Base-by-base conservation (phyloP, 1,140 invertebrate species). In the Drosophila parvula region DNA sequence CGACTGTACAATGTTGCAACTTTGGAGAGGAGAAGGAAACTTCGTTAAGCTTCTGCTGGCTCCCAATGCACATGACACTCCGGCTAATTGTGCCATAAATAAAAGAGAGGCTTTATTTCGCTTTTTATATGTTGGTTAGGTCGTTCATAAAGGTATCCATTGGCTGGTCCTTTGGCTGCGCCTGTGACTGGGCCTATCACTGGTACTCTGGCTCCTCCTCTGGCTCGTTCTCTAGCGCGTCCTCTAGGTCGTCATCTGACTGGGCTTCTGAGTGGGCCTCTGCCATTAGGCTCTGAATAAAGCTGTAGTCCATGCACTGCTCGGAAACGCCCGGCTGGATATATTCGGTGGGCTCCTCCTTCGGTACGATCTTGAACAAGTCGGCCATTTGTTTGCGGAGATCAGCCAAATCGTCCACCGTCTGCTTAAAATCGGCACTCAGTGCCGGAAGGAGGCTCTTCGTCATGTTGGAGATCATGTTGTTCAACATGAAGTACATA, bases 81-180 rank as follows among this genome's bases (percentile, higher is more conserved):
- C n/a, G 10, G 22, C 30, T 71, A 71, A 70, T 71, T 71, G 67
- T 48, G 65, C 44, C 65, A 71, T 71, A 71, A 71, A 71, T 71
- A 48, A 41, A 10, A 10, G 44, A 11, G 12, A 58, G 43, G 65
- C 41, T 71, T 70, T 70, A 70, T 70, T 70, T 58, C n/a, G 4
- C 5, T 10, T 60, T 41, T 12, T 30, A 32, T 6, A 30, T 9
- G 18, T 6, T 10, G 27, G 40, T 40, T 4, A 18, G 16, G 4
- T 16, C 6, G 7, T 43, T 34, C 11, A 12, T 3, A 4, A 34
- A 9, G 3, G 34, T 9, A 34, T 48, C 44, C 10, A n/a, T 12
- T 8, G 44, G 28, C 14, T 61, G 44, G 12, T 34, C 44, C 64
- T 22, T 3, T 22, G 22, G 22, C 22, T 22, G 1, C 22, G 22